phyloP scores from a whole-genome alignment of 2,797 vertebrate species.

The Lagorchestes hirsutus region DNA sequence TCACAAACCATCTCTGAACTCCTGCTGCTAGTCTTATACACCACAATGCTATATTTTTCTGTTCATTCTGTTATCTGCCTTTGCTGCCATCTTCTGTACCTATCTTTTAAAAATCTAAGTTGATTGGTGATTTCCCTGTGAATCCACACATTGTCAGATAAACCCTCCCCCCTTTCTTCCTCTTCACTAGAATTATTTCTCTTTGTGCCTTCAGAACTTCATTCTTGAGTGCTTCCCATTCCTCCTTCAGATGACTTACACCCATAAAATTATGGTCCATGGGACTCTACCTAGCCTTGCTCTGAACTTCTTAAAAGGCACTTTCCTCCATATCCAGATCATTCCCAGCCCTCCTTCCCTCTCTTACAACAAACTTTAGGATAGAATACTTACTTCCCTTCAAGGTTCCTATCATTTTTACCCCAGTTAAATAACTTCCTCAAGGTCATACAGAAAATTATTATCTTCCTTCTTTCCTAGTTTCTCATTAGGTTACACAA shows the following conservation, averaged over 20 bases:
- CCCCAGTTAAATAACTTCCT: background rate
- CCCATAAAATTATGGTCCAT: background rate
- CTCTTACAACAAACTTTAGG: background rate
- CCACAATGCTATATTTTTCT: background rate
- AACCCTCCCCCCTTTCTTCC: background rate
- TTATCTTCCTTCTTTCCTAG: background rate
- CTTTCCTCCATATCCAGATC: background rate
- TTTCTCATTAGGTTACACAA: background rate
- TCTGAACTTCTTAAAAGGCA: background rate
- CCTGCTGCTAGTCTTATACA: background rate
- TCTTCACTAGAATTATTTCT: background rate
- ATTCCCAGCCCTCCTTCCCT: background rate
- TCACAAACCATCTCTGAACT: background rate
- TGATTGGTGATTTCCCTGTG: background rate
- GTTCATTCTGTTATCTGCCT: background rate
- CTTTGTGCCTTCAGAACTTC: background rate
- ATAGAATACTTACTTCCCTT: background rate
- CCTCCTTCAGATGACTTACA: background rate
- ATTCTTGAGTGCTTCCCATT: background rate
- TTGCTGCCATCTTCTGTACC: background rate
- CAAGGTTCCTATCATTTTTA: background rate
- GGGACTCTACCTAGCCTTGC: background rate
- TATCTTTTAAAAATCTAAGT: background rate
- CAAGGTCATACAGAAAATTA: background rate
- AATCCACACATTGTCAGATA: background rate